A percentile compares a stretch with the other conserved stretches of the same genome.
Conservation (phyloP, 1,140 invertebrate species). For the Limonius californicus region DNA sequence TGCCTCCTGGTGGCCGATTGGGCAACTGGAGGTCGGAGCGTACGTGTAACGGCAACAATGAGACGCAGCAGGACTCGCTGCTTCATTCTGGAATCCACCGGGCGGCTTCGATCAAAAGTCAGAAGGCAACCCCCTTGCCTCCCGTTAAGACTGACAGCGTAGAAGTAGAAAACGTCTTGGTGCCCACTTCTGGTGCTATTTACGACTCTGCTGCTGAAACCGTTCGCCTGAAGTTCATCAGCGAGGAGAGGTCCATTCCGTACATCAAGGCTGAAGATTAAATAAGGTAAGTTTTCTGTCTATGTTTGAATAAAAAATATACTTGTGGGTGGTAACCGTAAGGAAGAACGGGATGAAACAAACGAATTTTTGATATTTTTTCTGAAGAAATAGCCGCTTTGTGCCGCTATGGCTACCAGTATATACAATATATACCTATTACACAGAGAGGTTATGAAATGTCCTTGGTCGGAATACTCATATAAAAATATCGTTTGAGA, state of each 20-base stretch:
- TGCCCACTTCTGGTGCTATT: conserved; percentile 38
- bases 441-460: no score
- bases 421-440: no score
- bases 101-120: conserved; percentile 36
- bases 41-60: conserved; percentile 67
- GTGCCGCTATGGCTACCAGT: no score
- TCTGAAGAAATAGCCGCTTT: no score
- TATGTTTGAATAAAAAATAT: background rate
- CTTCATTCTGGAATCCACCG: conserved; percentile 49
- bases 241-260: conserved; percentile 41
- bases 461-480: no score
- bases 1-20: conserved; percentile 48
- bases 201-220: conserved; percentile 43
- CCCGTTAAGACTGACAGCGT: conserved; percentile 45
- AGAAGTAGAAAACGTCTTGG: conserved; percentile 45
- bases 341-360: no score
- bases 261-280: conserved; percentile 25
- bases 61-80: conserved; percentile 68
- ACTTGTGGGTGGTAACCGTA: no score
- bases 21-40: conserved; percentile 56
- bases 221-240: conserved; percentile 42
- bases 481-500: no score
- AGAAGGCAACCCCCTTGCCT: conserved; percentile 33
- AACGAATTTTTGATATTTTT: no score
- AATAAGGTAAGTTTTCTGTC: conserved; percentile 20